Conservation (phyloP, 2,888 invertebrate species). For the Habroteleia sp. region DNA sequence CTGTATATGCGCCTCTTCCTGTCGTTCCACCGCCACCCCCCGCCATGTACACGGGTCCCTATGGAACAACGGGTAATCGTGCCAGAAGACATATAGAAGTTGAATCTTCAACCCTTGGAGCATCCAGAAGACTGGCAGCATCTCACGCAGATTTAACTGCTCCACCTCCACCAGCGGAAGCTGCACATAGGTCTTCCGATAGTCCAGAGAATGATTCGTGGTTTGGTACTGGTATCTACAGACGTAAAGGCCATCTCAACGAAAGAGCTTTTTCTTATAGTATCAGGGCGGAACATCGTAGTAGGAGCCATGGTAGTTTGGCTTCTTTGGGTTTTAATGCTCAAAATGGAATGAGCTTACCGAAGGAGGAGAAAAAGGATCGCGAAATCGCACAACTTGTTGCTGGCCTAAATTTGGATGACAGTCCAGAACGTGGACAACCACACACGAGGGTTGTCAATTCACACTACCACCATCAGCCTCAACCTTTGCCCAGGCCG, state of each 20-base stretch:
- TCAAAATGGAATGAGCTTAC: conserved; percentile 81
- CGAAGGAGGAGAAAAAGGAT: conserved; percentile 87
- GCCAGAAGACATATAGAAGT: conserved; percentile 72
- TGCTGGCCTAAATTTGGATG: conserved; percentile 92
- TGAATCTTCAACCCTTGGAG: conserved; percentile 69
- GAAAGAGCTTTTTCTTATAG: conserved; percentile 97
- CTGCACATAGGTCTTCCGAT: conserved; percentile 68
- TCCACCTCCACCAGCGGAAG: conserved; percentile 27
- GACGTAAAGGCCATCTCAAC: conserved; percentile 94
- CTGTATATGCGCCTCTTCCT: conserved; percentile 82
- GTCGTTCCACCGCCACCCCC: conserved; percentile 84
- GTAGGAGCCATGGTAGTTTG: conserved; percentile 94
- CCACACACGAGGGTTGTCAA: conserved; percentile 83
- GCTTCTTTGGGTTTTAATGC: conserved; percentile 95
- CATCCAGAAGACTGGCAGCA: conserved; percentile 75
- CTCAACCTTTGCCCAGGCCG: conserved; percentile 79
- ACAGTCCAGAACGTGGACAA: conserved; percentile 86
- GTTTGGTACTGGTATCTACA: conserved; percentile 91
- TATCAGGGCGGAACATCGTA: conserved; percentile 95
- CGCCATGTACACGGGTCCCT: conserved; percentile 83
- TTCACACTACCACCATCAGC: conserved; percentile 76
- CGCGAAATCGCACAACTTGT: conserved; percentile 96
- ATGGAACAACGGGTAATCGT: conserved; percentile 83
- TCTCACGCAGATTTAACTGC: conserved; percentile 77
- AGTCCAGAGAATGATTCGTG: conserved; percentile 83